These are phyloP conservation scores for Linnaemya vulpina DNA, from an alignment of 2,888 invertebrate species.

Conservation along the genomic window DNA sequence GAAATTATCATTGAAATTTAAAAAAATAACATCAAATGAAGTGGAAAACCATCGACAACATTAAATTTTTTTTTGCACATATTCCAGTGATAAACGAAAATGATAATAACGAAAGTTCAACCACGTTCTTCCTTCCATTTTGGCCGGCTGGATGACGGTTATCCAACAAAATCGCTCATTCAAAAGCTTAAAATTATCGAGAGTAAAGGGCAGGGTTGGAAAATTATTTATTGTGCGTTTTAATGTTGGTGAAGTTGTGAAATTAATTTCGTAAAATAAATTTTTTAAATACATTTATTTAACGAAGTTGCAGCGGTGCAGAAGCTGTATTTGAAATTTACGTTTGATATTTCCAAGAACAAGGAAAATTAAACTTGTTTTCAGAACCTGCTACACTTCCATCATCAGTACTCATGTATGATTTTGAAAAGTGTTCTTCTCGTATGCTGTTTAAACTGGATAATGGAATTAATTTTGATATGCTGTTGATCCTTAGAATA, in stretches of 20 bases:
- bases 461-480: too few relatives aligned
- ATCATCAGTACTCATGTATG: too few relatives aligned
- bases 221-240: neutral
- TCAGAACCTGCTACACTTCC: too few relatives aligned
- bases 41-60: constrained; percentile 45
- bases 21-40: constrained; percentile 50
- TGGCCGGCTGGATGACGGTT: neutral
- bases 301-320: too few relatives aligned
- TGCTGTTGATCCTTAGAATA: too few relatives aligned
- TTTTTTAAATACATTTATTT: neutral
- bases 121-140: constrained; percentile 7
- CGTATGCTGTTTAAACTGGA: too few relatives aligned
- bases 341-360: too few relatives aligned
- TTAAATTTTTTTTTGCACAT: constrained; percentile 17
- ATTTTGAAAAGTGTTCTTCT: too few relatives aligned
- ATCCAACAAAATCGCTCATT: neutral
- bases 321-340: too few relatives aligned
- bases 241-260: neutral
- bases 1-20: neutral
- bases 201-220: constrained; percentile 20
- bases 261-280: neutral
- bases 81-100: constrained; percentile 27
- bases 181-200: neutral
- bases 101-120: constrained; percentile 33
- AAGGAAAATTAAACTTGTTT: neutral